phyloP scores from a whole-genome alignment of 2,113 vertebrate species.

The Eleginops maclovinus region DNA sequence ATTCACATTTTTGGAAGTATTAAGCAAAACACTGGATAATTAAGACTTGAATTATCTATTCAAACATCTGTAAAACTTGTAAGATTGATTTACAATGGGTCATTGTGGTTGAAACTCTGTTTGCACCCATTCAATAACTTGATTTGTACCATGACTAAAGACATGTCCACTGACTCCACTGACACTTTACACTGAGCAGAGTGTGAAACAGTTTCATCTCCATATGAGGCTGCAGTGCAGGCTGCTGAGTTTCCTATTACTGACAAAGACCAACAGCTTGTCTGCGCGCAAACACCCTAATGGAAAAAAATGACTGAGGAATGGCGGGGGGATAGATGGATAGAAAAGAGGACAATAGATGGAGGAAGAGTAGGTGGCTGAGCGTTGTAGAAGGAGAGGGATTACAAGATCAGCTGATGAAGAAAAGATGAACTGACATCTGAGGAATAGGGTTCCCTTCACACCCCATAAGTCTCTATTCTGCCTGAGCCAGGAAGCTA shows the following conservation, averaged over 20 bases:
- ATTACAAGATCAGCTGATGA: slow-evolving; percentile 35
- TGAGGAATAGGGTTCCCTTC: slow-evolving; percentile 43
- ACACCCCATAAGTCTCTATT: slow-evolving; percentile 49
- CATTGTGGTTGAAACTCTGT: neutral
- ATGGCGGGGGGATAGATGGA: slow-evolving; percentile 12
- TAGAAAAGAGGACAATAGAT: slow-evolving; percentile 17
- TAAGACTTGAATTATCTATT: too few relatives aligned
- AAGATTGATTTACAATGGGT: too few relatives aligned
- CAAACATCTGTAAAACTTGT: too few relatives aligned
- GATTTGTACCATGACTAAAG: slow-evolving; percentile 18
- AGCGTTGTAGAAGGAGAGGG: slow-evolving; percentile 18
- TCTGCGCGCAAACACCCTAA: slow-evolving; percentile 36
- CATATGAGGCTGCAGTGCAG: slow-evolving; percentile 11
- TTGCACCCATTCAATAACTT: slow-evolving; percentile 12
- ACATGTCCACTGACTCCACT: neutral
- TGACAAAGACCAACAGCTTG: slow-evolving; percentile 57
- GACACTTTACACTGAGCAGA: neutral
- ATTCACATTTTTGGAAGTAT: too few relatives aligned
- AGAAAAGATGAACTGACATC: slow-evolving; percentile 52
- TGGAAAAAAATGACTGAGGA: slow-evolving; percentile 45
- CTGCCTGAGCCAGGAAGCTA: slow-evolving; percentile 3
- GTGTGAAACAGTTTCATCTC: slow-evolving; percentile 27
- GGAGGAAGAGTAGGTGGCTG: slow-evolving; percentile 19
- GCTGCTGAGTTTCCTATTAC: slow-evolving; percentile 22
- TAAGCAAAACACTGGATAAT: too few relatives aligned